Conservation (phyloP, 2,113 vertebrate species). For the Cricetomys ansorgei region DNA sequence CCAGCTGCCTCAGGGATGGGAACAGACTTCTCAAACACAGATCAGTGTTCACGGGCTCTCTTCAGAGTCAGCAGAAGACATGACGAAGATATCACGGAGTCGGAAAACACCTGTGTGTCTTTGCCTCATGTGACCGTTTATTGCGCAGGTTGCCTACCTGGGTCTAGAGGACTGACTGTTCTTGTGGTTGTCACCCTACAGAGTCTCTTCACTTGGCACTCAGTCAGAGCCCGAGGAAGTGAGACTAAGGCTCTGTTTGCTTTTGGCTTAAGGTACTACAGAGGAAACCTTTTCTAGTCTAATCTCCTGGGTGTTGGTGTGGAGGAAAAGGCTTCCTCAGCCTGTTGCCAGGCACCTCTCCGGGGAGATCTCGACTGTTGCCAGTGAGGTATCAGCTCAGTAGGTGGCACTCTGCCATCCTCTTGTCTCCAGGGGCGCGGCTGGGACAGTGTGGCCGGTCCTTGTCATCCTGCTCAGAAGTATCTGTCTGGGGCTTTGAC, state of each 20-base stretch:
- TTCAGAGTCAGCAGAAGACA: not conserved
- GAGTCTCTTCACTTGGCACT: not conserved
- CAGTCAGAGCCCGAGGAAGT: not conserved
- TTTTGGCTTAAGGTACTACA: not conserved
- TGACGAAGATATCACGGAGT: not conserved
- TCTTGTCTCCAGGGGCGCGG: rapidly evolving
- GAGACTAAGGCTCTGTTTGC: not conserved
- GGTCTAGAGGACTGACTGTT: not conserved
- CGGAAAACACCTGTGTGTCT: not conserved
- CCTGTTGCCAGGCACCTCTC: not conserved
- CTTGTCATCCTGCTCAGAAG: not conserved
- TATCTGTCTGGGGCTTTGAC: not conserved
- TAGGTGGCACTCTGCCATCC: not conserved
- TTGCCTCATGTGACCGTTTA: not conserved
- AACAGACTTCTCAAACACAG: not conserved
- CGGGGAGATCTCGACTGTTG: not conserved
- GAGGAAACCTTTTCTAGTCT: not conserved
- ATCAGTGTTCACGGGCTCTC: not conserved
- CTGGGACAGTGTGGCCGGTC: not conserved
- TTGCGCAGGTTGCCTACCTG: not conserved
- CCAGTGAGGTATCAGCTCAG: not conserved
- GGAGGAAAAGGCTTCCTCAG: not conserved
- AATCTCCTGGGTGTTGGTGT: not conserved
- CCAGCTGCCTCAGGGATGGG: not conserved
- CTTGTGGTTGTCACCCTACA: not conserved